phyloP scores from a whole-genome alignment of 1,140 invertebrate species.

The Tetragnatha versicolor region DNA sequence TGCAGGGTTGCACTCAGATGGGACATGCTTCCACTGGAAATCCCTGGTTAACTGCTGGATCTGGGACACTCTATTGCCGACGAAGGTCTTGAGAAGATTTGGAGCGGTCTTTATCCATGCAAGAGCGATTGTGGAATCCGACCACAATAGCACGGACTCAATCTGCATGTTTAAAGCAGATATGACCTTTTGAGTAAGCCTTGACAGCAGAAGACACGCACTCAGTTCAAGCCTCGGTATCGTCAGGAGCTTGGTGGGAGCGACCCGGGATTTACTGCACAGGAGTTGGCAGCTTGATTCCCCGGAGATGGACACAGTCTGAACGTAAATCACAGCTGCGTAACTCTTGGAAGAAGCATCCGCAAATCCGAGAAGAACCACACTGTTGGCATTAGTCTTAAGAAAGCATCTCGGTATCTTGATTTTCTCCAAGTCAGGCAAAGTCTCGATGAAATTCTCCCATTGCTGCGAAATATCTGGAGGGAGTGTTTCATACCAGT shows the following conservation, averaged over 20 bases:
- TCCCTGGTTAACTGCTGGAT: slow-evolving; percentile 57
- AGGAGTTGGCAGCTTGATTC: neutral
- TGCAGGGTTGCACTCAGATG: neutral
- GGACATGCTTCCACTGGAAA: neutral
- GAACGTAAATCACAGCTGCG: slow-evolving; percentile 50
- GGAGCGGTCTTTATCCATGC: slow-evolving; percentile 60
- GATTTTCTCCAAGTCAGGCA: neutral
- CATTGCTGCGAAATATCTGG: slow-evolving; percentile 7
- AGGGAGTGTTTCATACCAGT: slow-evolving; percentile 55
- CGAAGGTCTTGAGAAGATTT: slow-evolving; percentile 62
- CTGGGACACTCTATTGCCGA: slow-evolving; percentile 63
- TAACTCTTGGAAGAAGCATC: slow-evolving; percentile 50
- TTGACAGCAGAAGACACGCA: slow-evolving; percentile 25
- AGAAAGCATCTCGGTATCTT: slow-evolving; percentile 2
- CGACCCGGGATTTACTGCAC: slow-evolving; percentile 43
- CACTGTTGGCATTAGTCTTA: neutral
- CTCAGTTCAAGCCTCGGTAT: slow-evolving; percentile 32
- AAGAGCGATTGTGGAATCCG: slow-evolving; percentile 62
- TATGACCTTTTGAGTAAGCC: slow-evolving; percentile 7
- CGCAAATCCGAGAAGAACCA: slow-evolving; percentile 37
- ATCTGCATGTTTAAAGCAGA: neutral
- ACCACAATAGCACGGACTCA: slow-evolving; percentile 58
- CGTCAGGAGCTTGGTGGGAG: slow-evolving; percentile 44
- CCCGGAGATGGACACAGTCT: neutral
- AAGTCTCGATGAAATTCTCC: neutral